Evolutionary conservation across 2,113 vertebrate genomes (phyloP), one percentile per base, ranked within the genome.

Genomic region (Podocnemis expansa): DNA sequence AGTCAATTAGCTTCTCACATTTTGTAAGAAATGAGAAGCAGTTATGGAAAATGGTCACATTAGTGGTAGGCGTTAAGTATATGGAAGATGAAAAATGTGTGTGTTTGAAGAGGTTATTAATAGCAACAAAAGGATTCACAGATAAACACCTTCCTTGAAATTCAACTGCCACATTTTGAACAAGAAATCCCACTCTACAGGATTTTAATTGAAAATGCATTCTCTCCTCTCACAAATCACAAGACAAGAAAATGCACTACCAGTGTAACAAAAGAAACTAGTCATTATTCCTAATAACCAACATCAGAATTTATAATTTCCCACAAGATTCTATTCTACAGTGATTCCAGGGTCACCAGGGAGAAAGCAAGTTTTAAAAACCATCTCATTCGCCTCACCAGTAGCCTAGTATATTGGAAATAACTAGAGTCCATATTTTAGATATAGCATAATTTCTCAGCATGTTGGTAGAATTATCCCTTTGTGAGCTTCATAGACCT

Each of bases 391-490:
- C 49, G 6, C 73, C 56, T 82, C 73, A 7, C 43, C 13, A 4
- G 43, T n/a, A 78, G 56, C 67, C 1, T 84, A 19, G 45, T 34
- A 19, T 0, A 76, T 0, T 27, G 88, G 55, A 52, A 75, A 49
- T 80, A 63, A 38, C 9, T 17, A 14, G 88, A 67, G 58, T 22
- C 88, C 85, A 90, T 86, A 81, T 49, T 49, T 16, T 34, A 10
- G 55, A 82, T 11, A 76, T 91, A 93, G 92, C 89, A 76, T 85
- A 97, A 90, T 88, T 93, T 88, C 84, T 54, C 84, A 82, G 63
- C 34, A 25, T 78, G 31, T 90, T 79, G 47, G 13, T 4, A 89
- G 78, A 93, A 88, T 90, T 45, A 93, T 82, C 13, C 86, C 41
- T 51, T 49, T 91, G 88, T 90, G 17, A 92, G 63, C 52, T 92